phyloP scores from a whole-genome alignment of 1,140 invertebrate species.

The Drosophila setifemur region DNA sequence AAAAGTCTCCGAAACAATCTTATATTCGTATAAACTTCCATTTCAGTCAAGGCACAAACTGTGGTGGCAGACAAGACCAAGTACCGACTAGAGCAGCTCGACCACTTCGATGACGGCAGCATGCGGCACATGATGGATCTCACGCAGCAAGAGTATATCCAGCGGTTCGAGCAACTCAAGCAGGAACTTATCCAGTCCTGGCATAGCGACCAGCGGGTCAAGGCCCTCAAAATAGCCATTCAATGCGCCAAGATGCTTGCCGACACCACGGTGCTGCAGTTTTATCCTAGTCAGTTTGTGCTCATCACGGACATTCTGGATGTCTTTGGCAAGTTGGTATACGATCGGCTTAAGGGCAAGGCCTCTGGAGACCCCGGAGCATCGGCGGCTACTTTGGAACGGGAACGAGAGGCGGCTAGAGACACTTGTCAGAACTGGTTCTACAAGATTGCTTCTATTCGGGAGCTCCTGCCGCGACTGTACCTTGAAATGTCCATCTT shows the following conservation, averaged over 20 bases:
- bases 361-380: conserved; percentile 84
- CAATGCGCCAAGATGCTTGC: conserved; percentile 97
- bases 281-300: conserved; percentile 99
- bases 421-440: conserved; percentile 99
- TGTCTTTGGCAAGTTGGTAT: conserved; percentile 96
- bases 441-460: conserved; percentile 98
- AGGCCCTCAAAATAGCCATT: conserved; percentile 97
- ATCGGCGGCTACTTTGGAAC: conserved; percentile 41
- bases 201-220: conserved; percentile 96
- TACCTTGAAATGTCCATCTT: conserved; percentile 97
- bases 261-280: conserved; percentile 93
- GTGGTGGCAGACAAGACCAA: conserved; percentile 94
- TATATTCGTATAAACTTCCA: conserved; percentile 45
- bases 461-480: conserved; percentile 96
- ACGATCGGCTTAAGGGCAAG: conserved; percentile 92
- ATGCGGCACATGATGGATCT: conserved; percentile 94
- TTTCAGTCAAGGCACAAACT: conserved; percentile 88
- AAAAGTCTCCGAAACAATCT: neutral
- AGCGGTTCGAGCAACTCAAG: conserved; percentile 94
- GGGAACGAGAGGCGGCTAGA: conserved; percentile 91
- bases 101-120: conserved; percentile 96
- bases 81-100: conserved; percentile 95
- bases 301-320: conserved; percentile 97
- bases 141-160: conserved; percentile 95
- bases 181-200: conserved; percentile 94